A percentile compares a stretch with the other conserved stretches of the same genome.
These are phyloP conservation scores for Stegophylla sp. DNA, from an alignment of 2,888 invertebrate species.

Conservation along the genomic window DNA sequence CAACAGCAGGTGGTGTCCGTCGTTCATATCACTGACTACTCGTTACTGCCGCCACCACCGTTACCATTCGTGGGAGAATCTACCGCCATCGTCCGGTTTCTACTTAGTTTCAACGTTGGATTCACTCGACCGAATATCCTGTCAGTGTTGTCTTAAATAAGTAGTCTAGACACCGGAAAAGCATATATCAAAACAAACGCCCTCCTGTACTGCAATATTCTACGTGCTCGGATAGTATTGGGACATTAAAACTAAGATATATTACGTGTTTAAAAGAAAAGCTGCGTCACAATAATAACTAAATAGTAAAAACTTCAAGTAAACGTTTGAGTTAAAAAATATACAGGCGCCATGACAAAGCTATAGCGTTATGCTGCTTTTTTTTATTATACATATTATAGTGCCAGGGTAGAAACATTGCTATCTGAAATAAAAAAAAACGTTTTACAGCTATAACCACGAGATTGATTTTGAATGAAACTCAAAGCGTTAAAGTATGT, in stretches of 20 bases:
- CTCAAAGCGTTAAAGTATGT: slow-evolving; percentile 6
- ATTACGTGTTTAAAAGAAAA: slow-evolving; percentile 16
- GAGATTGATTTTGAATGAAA: slow-evolving; percentile 26
- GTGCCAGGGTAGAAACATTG: slow-evolving; percentile 1
- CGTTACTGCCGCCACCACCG: slow-evolving; percentile 28
- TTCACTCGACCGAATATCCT: slow-evolving; percentile 55
- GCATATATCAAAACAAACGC: slow-evolving; percentile 24
- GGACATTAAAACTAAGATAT: not conserved
- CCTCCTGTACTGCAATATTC: not conserved
- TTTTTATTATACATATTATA: not conserved
- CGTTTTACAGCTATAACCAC: not conserved
- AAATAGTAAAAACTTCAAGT: not conserved
- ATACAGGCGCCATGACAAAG: not conserved
- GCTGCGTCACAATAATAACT: slow-evolving; percentile 19
- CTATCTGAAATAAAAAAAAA: not conserved
- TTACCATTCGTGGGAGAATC: slow-evolving; percentile 45
- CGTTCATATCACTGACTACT: slow-evolving; percentile 9
- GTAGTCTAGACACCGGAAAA: slow-evolving; percentile 33
- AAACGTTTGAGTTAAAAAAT: slow-evolving; percentile 6
- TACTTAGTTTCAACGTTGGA: slow-evolving; percentile 32
- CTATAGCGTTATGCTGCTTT: not conserved
- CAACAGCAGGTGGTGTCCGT: slow-evolving; percentile 28
- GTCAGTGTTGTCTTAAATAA: slow-evolving; percentile 18
- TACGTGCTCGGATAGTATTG: too few species aligned
- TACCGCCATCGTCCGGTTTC: slow-evolving; percentile 34